phyloP scores from a whole-genome alignment of 2,797 vertebrate genomes.

The Discoglossus pictus region DNA sequence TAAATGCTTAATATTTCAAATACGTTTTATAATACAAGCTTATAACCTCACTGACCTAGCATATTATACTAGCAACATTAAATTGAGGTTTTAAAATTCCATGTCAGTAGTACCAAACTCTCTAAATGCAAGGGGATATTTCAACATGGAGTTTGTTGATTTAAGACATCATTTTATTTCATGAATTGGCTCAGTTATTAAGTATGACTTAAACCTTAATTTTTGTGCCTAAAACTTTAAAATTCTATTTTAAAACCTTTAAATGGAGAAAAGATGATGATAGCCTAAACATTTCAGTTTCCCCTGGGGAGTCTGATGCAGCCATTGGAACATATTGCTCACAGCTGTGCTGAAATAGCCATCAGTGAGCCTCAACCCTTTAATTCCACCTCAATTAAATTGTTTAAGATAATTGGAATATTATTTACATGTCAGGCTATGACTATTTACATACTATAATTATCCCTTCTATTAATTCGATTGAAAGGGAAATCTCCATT shows the following conservation, averaged over 20 bases:
- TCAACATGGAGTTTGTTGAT: too few species aligned
- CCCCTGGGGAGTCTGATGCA: constrained; percentile 27
- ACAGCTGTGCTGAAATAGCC: constrained; percentile 62
- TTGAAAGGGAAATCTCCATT: constrained; percentile 28
- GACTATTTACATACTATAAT: constrained; percentile 51
- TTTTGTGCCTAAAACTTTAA: constrained; percentile 35
- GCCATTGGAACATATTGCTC: constrained; percentile 61
- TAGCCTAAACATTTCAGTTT: constrained; percentile 54
- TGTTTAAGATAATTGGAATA: constrained; percentile 59
- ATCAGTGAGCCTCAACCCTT: constrained; percentile 60
- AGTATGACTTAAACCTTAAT: constrained; percentile 54
- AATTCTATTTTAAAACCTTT: constrained; percentile 57
- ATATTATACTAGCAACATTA: too few species aligned
- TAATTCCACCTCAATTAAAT: constrained; percentile 66
- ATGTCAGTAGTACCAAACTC: too few species aligned
- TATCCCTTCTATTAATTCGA: constrained; percentile 47
- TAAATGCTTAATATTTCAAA: too few species aligned
- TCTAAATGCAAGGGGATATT: too few species aligned
- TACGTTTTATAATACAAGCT: too few species aligned
- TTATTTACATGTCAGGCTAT: constrained; percentile 58
- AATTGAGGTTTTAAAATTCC: too few species aligned
- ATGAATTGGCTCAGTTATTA: constrained; percentile 43
- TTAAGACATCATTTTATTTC: too few species aligned
- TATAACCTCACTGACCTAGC: too few species aligned
- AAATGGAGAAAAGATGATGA: constrained; percentile 54